Conservation (phyloP, 2,888 invertebrate genomes). For the Argyresthia albistria region DNA sequence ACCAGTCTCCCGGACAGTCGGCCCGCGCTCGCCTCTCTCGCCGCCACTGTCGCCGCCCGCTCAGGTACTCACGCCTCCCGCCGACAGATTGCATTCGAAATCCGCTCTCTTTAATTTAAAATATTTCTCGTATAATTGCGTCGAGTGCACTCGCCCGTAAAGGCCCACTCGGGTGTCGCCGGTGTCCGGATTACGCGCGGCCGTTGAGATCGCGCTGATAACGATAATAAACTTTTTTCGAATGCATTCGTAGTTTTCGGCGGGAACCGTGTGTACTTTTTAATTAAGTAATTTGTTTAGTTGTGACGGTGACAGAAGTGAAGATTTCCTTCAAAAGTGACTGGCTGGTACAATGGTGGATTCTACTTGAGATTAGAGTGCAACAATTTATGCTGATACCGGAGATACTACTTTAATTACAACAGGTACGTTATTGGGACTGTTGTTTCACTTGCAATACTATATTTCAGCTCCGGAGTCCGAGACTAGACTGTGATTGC, state of each 20-base stretch:
- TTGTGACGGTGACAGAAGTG: slow-evolving; percentile 57
- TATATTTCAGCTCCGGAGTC: not conserved
- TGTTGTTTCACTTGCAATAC: not conserved
- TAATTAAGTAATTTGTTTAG: slow-evolving; percentile 25
- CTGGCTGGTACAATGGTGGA: slow-evolving; percentile 57
- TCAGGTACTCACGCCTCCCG: slow-evolving; percentile 59
- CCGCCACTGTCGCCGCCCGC: slow-evolving; percentile 34
- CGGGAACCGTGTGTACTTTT: slow-evolving; percentile 48
- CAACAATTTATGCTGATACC: not conserved
- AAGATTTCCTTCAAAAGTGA: slow-evolving; percentile 35
- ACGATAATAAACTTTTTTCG: slow-evolving; percentile 25
- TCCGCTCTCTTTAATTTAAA: slow-evolving; percentile 24
- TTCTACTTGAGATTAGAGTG: slow-evolving; percentile 37
- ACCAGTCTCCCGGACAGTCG: slow-evolving; percentile 50
- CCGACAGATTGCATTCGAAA: slow-evolving; percentile 53
- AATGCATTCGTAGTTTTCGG: slow-evolving; percentile 37
- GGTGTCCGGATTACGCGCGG: slow-evolving; percentile 57
- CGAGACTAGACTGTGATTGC: not conserved
- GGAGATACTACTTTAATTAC: not conserved
- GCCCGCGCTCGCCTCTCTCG: slow-evolving; percentile 48
- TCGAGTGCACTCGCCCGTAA: slow-evolving; percentile 14
- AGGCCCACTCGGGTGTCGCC: slow-evolving; percentile 52
- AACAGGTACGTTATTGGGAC: not conserved
- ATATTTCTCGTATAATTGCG: slow-evolving; percentile 40
- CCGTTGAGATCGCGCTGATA: slow-evolving; percentile 56